A percentile compares a stretch with the other conserved stretches of the same genome.
These are phyloP conservation scores for Steromphala cineraria DNA, from an alignment of 2,888 invertebrate genomes.

Conservation along the genomic window DNA sequence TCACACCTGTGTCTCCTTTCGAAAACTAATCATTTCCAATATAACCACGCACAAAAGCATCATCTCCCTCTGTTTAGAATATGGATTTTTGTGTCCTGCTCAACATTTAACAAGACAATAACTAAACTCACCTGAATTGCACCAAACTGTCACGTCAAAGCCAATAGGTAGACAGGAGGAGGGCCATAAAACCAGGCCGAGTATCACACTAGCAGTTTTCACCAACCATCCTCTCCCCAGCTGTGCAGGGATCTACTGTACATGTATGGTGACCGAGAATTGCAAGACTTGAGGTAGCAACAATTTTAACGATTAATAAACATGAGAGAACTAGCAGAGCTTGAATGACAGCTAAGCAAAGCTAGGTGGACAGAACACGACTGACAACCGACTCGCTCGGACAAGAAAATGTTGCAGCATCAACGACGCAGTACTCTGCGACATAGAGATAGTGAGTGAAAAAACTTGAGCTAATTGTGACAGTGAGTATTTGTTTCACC, in stretches of 20 bases:
- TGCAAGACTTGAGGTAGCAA: not conserved
- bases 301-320: constrained; percentile 6
- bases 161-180: not conserved
- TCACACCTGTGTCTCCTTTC: too few species aligned
- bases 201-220: not conserved
- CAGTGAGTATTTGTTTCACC: not conserved
- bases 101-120: not conserved
- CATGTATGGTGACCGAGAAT: not conserved
- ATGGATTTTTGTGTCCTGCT: not conserved
- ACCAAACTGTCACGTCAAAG: not conserved
- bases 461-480: not conserved
- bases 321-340: not conserved
- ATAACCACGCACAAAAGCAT: too few species aligned
- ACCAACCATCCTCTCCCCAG: not conserved
- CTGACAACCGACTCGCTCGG: not conserved
- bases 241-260: not conserved
- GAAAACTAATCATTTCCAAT: too few species aligned
- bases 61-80: not conserved
- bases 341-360: not conserved
- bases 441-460: not conserved
- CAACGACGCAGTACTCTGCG: not conserved
- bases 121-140: not conserved
- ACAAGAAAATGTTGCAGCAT: not conserved
- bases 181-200: not conserved
- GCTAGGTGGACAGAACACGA: not conserved